Evolutionary conservation across 1,140 invertebrate genomes (phyloP).

Genomic region (Thrips palmi): DNA sequence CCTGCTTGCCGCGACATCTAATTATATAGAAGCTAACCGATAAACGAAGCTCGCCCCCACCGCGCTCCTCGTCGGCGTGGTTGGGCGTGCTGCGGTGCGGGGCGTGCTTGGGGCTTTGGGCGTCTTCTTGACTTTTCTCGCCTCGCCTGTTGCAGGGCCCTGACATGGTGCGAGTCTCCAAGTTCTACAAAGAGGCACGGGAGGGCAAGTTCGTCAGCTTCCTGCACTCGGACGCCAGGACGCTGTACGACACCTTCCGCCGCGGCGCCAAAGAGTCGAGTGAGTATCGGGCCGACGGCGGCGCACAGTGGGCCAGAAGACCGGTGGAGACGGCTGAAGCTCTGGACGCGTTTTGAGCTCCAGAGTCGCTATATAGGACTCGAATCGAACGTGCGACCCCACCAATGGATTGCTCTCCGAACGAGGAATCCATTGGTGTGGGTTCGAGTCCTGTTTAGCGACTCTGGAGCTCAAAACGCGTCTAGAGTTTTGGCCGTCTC

Average conservation of each 20-base stretch:
- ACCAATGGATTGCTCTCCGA: too few species aligned
- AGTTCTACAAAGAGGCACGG: conserved; percentile 81
- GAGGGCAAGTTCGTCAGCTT: conserved; percentile 75
- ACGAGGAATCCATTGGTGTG: too few species aligned
- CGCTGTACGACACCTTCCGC: conserved; percentile 79
- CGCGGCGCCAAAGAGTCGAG: conserved; percentile 83
- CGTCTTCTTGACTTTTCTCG: conserved; percentile 1
- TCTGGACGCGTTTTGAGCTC: too few species aligned
- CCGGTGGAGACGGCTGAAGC: too few species aligned
- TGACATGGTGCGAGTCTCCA: conserved; percentile 75
- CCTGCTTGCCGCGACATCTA: not conserved
- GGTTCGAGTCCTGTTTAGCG: too few species aligned
- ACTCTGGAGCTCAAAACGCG: not conserved
- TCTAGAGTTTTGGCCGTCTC: too few species aligned
- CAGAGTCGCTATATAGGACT: too few species aligned
- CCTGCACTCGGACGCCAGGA: conserved; percentile 71
- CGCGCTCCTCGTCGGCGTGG: not conserved
- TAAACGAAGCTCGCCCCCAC: not conserved
- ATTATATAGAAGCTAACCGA: not conserved
- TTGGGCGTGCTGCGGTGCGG: not conserved
- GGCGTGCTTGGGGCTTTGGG: conserved; percentile 1
- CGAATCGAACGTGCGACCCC: too few species aligned
- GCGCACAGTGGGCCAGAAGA: too few species aligned
- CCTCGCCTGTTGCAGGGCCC: conserved; percentile 46
- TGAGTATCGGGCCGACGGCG: conserved; percentile 30